phyloP scores from a whole-genome alignment of 2,888 invertebrate species.

The Deilephila elpenor region DNA sequence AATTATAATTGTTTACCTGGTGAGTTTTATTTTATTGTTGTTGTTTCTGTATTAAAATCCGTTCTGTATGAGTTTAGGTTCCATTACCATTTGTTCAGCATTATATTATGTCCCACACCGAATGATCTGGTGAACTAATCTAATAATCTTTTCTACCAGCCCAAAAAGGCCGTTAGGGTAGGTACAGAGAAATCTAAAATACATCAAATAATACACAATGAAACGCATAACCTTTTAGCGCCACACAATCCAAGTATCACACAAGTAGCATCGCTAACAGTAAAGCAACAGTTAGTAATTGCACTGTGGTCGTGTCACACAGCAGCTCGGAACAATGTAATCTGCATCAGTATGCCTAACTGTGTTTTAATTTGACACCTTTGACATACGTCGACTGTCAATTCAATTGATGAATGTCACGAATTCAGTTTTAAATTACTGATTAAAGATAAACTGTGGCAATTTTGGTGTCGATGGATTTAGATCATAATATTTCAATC shows the following conservation, averaged over 20 bases:
- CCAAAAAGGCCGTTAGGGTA: too few relatives aligned
- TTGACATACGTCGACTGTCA: constrained; percentile 4
- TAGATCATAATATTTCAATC: too few relatives aligned
- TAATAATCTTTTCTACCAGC: too few relatives aligned
- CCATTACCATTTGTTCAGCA: too few relatives aligned
- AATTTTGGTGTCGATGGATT: too few relatives aligned
- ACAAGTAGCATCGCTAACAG: constrained; percentile 20
- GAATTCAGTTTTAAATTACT: background rate
- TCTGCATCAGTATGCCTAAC: constrained; percentile 18
- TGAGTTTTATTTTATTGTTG: background rate
- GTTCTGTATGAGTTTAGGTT: too few relatives aligned
- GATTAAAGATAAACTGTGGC: too few relatives aligned
- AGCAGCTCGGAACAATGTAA: constrained; percentile 10
- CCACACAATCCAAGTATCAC: background rate
- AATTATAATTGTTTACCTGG: background rate
- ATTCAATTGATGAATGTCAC: constrained; percentile 2
- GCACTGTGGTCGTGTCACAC: background rate
- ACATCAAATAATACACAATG: background rate
- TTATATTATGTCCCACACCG: too few relatives aligned
- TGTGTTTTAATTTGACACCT: constrained; percentile 25
- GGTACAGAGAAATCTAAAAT: background rate
- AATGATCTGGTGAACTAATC: too few relatives aligned
- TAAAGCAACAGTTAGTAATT: constrained; percentile 16
- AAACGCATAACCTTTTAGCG: background rate
- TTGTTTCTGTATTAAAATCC: background rate